A percentile compares a stretch with the other conserved stretches of the same genome.
These are phyloP conservation scores for Cephus cinctus DNA, from an alignment of 1,140 invertebrate species.

Conservation along the genomic window DNA sequence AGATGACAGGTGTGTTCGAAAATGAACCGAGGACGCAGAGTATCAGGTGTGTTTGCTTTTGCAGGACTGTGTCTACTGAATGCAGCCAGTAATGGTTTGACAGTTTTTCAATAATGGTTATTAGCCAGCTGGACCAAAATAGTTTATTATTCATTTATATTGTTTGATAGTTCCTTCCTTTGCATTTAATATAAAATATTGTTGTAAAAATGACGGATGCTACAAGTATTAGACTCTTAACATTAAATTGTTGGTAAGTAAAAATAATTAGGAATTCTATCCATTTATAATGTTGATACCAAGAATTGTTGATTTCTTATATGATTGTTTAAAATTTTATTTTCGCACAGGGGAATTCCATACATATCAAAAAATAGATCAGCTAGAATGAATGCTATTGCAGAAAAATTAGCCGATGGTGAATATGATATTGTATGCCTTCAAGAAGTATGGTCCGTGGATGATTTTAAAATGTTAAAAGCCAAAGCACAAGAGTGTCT, in stretches of 20 bases:
- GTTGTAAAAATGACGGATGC: conserved; percentile 37
- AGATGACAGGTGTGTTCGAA: no score
- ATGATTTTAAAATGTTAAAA: conserved; percentile 74
- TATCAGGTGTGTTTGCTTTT: no score
- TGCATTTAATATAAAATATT: no score
- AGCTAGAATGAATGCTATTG: conserved; percentile 78
- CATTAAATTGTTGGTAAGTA: conserved; percentile 65
- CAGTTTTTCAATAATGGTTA: no score
- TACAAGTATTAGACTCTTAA: conserved; percentile 46
- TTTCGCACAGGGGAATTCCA: conserved; percentile 74
- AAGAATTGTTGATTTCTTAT: conserved; percentile 11
- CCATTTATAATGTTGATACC: conserved; percentile 6
- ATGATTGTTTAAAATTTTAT: conserved; percentile 1
- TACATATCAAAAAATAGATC: conserved; percentile 74
- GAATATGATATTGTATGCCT: conserved; percentile 87
- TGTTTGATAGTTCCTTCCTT: no score
- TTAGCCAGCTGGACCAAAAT: no score
- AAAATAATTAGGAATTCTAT: conserved; percentile 5
- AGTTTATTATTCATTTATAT: no score
- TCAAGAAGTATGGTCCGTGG: conserved; percentile 87
- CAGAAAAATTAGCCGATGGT: conserved; percentile 65
- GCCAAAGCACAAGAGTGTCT: conserved; percentile 62
- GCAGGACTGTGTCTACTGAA: no score
- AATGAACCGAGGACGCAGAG: no score
- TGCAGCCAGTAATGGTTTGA: no score